Percentiles rank a stretch among this genome's conserved stretches.
These are phyloP conservation scores for Fopius arisanus DNA, from an alignment of 1,140 invertebrate species.

Conservation along the genomic window DNA sequence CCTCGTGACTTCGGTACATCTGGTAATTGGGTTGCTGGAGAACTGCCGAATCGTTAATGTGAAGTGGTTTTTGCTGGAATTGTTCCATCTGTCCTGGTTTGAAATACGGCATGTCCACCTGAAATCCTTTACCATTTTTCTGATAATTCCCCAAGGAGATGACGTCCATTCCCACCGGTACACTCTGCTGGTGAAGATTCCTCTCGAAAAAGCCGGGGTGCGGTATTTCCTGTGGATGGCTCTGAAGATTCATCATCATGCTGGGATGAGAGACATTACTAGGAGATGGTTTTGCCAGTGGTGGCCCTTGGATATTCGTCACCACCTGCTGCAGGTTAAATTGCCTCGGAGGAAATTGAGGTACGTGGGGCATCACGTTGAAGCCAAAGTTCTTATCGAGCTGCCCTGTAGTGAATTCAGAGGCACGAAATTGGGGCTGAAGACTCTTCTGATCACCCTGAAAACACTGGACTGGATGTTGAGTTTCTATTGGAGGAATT, in stretches of 20 bases:
- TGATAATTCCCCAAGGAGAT: neutral
- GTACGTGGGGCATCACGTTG: neutral
- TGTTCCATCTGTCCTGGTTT: neutral
- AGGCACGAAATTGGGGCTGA: neutral
- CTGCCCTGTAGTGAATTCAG: neutral
- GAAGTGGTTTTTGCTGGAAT: constrained; percentile 30
- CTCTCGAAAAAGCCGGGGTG: neutral
- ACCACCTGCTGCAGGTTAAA: neutral
- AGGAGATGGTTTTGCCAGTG: neutral
- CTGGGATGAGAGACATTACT: neutral
- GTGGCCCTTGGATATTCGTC: neutral
- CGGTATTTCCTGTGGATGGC: neutral
- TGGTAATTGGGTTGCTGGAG: constrained; percentile 39
- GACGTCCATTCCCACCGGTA: neutral
- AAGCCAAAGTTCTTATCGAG: neutral
- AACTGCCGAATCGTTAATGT: constrained; percentile 36
- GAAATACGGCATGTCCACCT: neutral
- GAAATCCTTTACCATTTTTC: neutral
- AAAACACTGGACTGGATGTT: too few relatives aligned
- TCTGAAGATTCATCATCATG: constrained; percentile 5
- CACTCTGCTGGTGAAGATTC: neutral
- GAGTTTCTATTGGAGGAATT: too few relatives aligned
- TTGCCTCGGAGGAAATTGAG: neutral
- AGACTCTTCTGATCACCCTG: neutral
- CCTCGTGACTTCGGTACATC: constrained; percentile 48